Base-by-base conservation (phyloP, 2,797 vertebrate species). In the Hephaestus fuliginosus region DNA sequence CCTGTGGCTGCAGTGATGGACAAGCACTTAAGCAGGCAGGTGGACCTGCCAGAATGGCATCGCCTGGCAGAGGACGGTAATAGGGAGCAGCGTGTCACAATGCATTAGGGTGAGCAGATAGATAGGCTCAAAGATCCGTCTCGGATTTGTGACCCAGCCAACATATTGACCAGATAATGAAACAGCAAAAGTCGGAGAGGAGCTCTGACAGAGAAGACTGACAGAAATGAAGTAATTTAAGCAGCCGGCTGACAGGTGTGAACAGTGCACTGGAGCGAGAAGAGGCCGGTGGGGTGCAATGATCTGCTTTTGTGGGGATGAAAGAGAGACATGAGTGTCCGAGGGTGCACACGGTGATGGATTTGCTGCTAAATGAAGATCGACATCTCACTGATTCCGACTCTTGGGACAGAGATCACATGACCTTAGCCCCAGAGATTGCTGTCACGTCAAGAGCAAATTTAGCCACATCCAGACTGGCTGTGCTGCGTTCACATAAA, bases 221-320 rank as follows among this genome's bases (percentile, higher is more conserved):
- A 83, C 70, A 90, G 70, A 85, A 85, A 81, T 71, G 36, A 83
- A 80, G 57, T 88, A 41, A 86, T 84, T 87, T 48, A 67, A 72
- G 78, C 56, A 66, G 76, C 60, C 15, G 25, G 62, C 56, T 89
- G 89, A 84, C 81, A 83, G 75, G 72, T 85, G 77, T 81, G 81
- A 83, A 64, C 0, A 61, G 58, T 22, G 8, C 66, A 30, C 25
- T 53, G 55, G 52, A 56, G 60, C 15, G 28, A 41, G 61, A 11
- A 43, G 67, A 61, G 55, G 43, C 49, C 8, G 70, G 22, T 22
- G 57, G 55, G 64, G 61, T 79, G 81, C 53, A 69, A 81, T 76
- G n/a, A 86, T 79, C 53, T 74, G 22, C 49, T 78, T 80, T 64
- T 76, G 61, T 53, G 49, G 41, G 17, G 44, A 15, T 60, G 56